These are phyloP conservation scores for Digitonthophagus gazella DNA, from an alignment of 2,888 invertebrate genomes.

Conservation along the genomic window DNA sequence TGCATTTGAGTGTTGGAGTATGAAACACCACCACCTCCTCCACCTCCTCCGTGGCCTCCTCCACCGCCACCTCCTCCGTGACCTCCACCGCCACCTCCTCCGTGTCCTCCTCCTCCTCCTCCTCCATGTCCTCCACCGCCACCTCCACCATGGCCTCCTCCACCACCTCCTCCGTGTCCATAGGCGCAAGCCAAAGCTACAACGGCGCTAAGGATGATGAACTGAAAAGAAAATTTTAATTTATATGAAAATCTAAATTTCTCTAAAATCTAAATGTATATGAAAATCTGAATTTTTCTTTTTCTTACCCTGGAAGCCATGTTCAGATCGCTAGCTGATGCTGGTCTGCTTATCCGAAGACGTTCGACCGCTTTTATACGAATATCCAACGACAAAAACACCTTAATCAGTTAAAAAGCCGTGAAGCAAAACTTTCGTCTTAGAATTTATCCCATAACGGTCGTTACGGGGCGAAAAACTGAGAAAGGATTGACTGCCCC, in stretches of 20 bases:
- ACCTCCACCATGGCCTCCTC: constrained; percentile 2
- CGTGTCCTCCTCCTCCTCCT: constrained; percentile 18
- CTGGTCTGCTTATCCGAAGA: constrained; percentile 4
- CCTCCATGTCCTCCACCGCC: constrained; percentile 23
- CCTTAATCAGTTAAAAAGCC: not conserved
- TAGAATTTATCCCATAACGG: not conserved
- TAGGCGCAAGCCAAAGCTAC: constrained; percentile 23
- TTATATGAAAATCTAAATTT: not conserved
- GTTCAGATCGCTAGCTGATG: constrained; percentile 13
- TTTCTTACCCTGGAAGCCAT: constrained; percentile 21
- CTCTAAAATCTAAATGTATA: not conserved
- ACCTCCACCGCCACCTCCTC: constrained; percentile 21
- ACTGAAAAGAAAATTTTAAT: constrained; percentile 5
- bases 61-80: constrained; percentile 19
- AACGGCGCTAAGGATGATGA: constrained; percentile 22
- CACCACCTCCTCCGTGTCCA: constrained; percentile 25
- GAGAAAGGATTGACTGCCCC: not conserved
- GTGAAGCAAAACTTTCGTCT: not conserved
- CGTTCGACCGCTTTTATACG: not conserved
- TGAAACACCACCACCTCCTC: not conserved
- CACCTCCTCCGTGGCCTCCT: constrained; percentile 18
- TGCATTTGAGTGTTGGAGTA: no score
- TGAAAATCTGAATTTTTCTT: not conserved
- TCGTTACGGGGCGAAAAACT: not conserved
- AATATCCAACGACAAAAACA: not conserved